Evolutionary conservation across 2,888 invertebrate genomes (phyloP), one percentile per base, ranked within the genome.

Genomic region (Bombylius discolor): DNA sequence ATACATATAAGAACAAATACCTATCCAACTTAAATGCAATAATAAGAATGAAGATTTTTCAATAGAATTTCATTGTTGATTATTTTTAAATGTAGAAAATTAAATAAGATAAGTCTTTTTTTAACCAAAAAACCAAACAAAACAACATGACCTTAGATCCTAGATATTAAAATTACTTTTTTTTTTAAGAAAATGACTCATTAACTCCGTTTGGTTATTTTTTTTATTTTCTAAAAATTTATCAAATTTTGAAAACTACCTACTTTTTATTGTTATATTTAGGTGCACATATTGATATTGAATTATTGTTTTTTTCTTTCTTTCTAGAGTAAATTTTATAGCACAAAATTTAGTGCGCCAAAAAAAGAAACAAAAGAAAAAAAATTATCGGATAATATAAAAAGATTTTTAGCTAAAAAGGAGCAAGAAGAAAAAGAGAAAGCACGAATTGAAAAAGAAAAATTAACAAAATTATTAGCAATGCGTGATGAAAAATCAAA

Each of bases 391-490:
- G 81, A 79, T 3, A 89, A 89, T 64, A 86, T 93, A 52, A 85
- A 87, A 68, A 89, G 85, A 68, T 93, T 92, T 71, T 74, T 92
- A 23, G 87, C 84, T 1, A 84, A 84, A 63, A 87, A 86, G 66
- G 89, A 90, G 68, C 83, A 84, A 58, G 91, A 92, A 68, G 89
- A 91, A 65, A 79, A 74, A 57, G 78, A 78, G 56, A 84, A 83
- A 64, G 76, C 78, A 58, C 66, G 78, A 3, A 81, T 83, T 52
- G 83, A 82, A 39, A 79, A 80, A 57, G 78, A 77, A 62, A 86
- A 84, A 66, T 79, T 81, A 52, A 82, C 85, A 0, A 81, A 82
- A 56, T 67, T 86, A 50, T 66, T 80, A 45, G 80, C 84, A 1
- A 76, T 82, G 74, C 76, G 85, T 33, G 87, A 88, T 68, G 82